Evolutionary conservation across 1,140 invertebrate species (phyloP), one percentile per base, ranked within the genome.

Genomic region (Frieseomelitta varia): DNA sequence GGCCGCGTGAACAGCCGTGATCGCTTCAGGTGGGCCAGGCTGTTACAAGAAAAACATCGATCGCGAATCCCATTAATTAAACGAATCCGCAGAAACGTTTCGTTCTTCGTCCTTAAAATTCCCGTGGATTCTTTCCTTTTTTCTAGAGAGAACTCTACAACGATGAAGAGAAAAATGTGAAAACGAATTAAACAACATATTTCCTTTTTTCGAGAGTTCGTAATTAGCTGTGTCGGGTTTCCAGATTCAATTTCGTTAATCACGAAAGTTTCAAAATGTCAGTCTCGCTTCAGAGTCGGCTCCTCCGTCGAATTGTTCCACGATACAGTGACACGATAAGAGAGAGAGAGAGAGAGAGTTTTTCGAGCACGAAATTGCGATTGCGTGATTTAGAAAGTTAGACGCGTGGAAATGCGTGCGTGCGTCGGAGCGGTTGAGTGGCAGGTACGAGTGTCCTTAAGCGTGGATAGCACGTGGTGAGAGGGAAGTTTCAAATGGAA

Each of bases 371-470:
- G 24, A 76, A 63, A 61, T 76, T 61, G 24, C 34, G 56, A 76
- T 76, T 76, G n/a, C 34, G 75, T 65, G 65, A 77, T 65, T 77
- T 77, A 51, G 75, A 77, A 77, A 77, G 75, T 77, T 65, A 77
- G 17, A 76, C 61, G 39, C 34, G 12, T 47, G 75, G 58, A 51
- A 77, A 63, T 47, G 73, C 68, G 68, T 67, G n/a, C 39, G 69
- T 73, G 17, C 27, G 53, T 74, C 21, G 34, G 21, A 75, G 30
- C 4, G 27, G 53, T 65, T 51, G n/a, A 63, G 10, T 21, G 58
- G 39, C 58, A 65, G 75, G 58, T 63, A 27, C 21, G 15, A 30
- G 8, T n/a, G 39, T 14, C n/a, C 39, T 65, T 76, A 61, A 76
- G 34, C 74, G 10, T 27, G 56, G 15, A 76, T 30, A 76, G 55